phyloP scores from a whole-genome alignment of 2,888 invertebrate genomes.

The Latrodectus elegans region DNA sequence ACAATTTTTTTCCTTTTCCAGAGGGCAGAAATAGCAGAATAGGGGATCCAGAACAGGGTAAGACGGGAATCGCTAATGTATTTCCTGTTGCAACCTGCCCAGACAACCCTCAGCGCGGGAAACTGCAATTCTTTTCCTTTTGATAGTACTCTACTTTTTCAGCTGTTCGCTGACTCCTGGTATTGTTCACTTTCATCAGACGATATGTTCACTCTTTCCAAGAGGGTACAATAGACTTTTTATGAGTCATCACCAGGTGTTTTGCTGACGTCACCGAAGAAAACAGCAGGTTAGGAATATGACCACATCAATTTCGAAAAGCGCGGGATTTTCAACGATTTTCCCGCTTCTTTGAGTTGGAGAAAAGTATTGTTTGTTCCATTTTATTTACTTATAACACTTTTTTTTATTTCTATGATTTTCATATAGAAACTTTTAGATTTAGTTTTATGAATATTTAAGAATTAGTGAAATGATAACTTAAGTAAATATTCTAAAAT shows the following conservation, averaged over 20 bases:
- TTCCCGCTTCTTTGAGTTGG: too few relatives aligned
- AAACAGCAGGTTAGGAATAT: constrained; percentile 29
- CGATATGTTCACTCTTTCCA: constrained; percentile 21
- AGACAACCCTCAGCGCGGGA: constrained; percentile 17
- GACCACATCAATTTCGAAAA: constrained; percentile 37
- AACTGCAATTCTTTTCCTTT: constrained; percentile 33
- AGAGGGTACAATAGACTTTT: constrained; percentile 36
- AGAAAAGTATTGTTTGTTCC: too few relatives aligned
- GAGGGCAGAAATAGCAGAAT: neutral
- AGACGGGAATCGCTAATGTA: neutral
- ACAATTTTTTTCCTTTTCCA: too few relatives aligned
- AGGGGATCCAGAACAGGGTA: neutral
- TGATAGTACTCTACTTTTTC: constrained; percentile 34
- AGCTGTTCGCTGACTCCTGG: constrained; percentile 29
- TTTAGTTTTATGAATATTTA: too few relatives aligned
- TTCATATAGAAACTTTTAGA: too few relatives aligned
- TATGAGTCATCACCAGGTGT: constrained; percentile 54
- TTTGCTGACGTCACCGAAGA: constrained; percentile 27
- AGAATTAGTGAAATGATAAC: too few relatives aligned
- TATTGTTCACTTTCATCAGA: constrained; percentile 46
- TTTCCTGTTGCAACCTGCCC: constrained; percentile 23
- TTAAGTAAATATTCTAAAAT: too few relatives aligned
- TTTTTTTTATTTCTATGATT: too few relatives aligned
- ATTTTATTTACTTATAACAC: too few relatives aligned
- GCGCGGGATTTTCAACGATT: neutral